These are phyloP conservation scores for Rhagonycha lutea DNA, from an alignment of 2,888 invertebrate genomes.

Conservation along the genomic window DNA sequence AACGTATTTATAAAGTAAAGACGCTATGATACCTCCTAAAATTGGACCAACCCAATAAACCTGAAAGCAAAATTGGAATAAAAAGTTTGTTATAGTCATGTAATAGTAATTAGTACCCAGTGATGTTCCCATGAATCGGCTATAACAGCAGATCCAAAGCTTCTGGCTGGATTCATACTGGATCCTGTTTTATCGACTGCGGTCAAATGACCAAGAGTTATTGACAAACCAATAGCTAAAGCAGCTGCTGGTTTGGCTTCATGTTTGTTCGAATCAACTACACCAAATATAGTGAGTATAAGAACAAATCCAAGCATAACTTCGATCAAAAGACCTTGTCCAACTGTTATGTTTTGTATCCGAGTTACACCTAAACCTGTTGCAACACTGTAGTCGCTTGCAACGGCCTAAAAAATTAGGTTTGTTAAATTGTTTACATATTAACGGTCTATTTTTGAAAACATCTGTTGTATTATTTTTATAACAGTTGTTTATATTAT, in stretches of 20 bases:
- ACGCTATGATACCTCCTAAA: conserved; percentile 77
- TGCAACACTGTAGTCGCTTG: conserved; percentile 66
- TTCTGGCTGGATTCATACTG: conserved; percentile 92
- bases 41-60: conserved; percentile 90
- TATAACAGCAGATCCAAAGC: conserved; percentile 85
- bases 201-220: conserved; percentile 82
- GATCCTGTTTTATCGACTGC: conserved; percentile 85
- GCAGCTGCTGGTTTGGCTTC: conserved; percentile 84
- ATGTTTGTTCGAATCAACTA: conserved; percentile 77
- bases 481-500: neutral
- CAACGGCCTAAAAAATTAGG: conserved; percentile 61
- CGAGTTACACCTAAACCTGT: conserved; percentile 71
- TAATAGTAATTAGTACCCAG: conserved; percentile 69
- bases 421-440: neutral
- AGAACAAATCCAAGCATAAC: conserved; percentile 89
- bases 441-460: neutral
- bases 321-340: conserved; percentile 88
- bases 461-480: neutral
- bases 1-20: conserved; percentile 73
- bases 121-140: conserved; percentile 75
- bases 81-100: neutral
- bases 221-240: conserved; percentile 85
- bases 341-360: conserved; percentile 62
- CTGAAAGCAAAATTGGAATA: conserved; percentile 50
- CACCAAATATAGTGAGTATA: conserved; percentile 87